Evolutionary conservation across 2,797 vertebrate genomes (phyloP), one percentile per base, ranked within the genome.

Genomic region (Myotis daubentonii): DNA sequence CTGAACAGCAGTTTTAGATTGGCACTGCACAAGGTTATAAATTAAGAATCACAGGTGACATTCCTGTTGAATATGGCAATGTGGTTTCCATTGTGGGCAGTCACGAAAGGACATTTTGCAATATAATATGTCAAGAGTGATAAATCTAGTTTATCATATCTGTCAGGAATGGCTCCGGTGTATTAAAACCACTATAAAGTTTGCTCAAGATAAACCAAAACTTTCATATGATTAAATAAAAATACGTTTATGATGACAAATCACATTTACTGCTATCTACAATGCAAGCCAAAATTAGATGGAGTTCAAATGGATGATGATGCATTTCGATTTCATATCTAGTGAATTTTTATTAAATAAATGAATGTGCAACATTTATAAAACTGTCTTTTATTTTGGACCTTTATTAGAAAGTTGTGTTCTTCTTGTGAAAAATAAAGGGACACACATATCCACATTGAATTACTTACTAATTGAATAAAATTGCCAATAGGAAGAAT

Each of bases 151-250:
- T 99, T 98, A 99, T 99, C 98, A 97, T 97, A 89, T 98, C 97
- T 97, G 98, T 98, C 98, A 98, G 97, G 97, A 97, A 97, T 98
- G 98, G 98, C 98, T 98, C 98, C 98, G 96, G 98, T 99, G 98
- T 98, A 99, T 99, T 99, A 99, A 99, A 99, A 99, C 98, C 89
- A 98, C 98, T 98, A 99, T 99, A 99, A 99, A 99, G 98, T 99
- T 99, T 99, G 98, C 97, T 98, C 98, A 95, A 99, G 97, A 98
- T 96, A 98, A 98, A 93, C 98, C 98, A 96, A 98, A 98, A 94
- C 97, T 98, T 98, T 99, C 98, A 99, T 98, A 98, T 98, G 98
- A 98, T 98, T 98, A 97, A 97, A 97, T 97, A 98, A 98, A 98
- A 98, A 98, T 98, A 97, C 96, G 86, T 98, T 99, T 98, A 98